Evolutionary conservation across 2,113 vertebrate genomes (phyloP), one percentile per base, ranked within the genome.

Genomic region (Coregonus clupeaformis): DNA sequence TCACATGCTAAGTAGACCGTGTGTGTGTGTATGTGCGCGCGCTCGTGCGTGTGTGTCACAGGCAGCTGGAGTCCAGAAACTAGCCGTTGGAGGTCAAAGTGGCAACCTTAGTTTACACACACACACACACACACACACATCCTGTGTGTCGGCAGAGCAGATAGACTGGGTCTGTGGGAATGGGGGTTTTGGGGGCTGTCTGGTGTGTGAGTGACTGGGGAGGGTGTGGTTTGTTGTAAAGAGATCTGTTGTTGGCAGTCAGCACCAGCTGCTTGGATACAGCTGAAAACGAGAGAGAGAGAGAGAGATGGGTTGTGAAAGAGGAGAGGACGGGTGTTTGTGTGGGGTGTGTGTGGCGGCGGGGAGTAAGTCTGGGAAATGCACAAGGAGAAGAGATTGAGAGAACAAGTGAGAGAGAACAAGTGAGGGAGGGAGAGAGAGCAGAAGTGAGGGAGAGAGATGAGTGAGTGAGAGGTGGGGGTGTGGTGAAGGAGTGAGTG

Each of bases 1-100:
- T 84, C 72, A 73, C 47, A 84, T 84, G 78, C 62, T 80, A 84
- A 84, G 80, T 52, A 78, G 32, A 32, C 49, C 4, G 14, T 18
- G 76, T 55, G 30, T 67, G 67, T 70, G 68, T 2, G 32, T 6
- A 32, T 49, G n/a, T n/a, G n/a, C n/a, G n/a, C n/a, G n/a, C n/a
- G n/a, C n/a, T n/a, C n/a, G n/a, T 49, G 47, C 11, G 16, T 14
- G 13, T 16, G 16, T 12, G 47, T 49, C 11, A 2, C 47, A 16
- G 47, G 47, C 47, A 16, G 14, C 47, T 12, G 47, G 5, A 49
- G 3, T 16, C 11, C 14, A 49, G 32, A 73, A n/a, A 16, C 70
- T 42, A 64, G 49, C 73, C 6, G 18, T 42, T 55, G 67, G 14
- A 16, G 60, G 13, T 75, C 59, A 22, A 20, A 7, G 2, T 60